Evolutionary conservation across 2,113 vertebrate species (phyloP), one percentile per base, ranked within the genome.

Genomic region (Rhabdomys dilectus): DNA sequence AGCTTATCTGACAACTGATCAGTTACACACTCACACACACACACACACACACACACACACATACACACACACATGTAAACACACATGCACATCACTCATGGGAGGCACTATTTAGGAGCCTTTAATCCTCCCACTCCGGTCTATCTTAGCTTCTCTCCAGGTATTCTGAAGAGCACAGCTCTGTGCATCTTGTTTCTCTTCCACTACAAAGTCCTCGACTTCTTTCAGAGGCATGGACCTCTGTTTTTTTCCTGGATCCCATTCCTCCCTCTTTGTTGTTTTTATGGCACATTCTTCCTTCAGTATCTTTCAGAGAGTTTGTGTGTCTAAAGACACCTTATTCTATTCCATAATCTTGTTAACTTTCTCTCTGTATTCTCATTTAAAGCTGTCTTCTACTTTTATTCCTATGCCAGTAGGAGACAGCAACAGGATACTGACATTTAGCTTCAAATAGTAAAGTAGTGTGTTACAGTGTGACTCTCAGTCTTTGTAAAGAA

Each of bases 231-330:
- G 7, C 75, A 31, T 86, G 39, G 48, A 53, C 3, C 15, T 88
- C 31, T n/a, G 70, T 56, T 82, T 51, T 51, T 51, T 91, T 93
- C 72, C 75, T 82, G 36, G n/a, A 53, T 73, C 12, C 16, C 21
- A 22, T 10, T 34, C 36, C n/a, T 66, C 96, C 42, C 64, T 73
- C 87, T 86, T 91, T 7, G 56, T 72, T 75, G 21, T 19, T 81
- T 96, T 95, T 82, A 78, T 51, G 34, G 60, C 34, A 78, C n/a
- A 78, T 22, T 78, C 36, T 66, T 60, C 75, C 22, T 93, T 93
- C 36, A 60, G 73, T 64, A 77, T 76, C 53, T 90, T 91, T 91
- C 62, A 77, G 85, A 82, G 68, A 88, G 93, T n/a, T 42, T 42
- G 3, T 0, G 42, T 60, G 51, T 77, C 66, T 66, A 53, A 93